Evolutionary conservation across 2,113 vertebrate genomes (phyloP).

Genomic region (Pimephales promelas): DNA sequence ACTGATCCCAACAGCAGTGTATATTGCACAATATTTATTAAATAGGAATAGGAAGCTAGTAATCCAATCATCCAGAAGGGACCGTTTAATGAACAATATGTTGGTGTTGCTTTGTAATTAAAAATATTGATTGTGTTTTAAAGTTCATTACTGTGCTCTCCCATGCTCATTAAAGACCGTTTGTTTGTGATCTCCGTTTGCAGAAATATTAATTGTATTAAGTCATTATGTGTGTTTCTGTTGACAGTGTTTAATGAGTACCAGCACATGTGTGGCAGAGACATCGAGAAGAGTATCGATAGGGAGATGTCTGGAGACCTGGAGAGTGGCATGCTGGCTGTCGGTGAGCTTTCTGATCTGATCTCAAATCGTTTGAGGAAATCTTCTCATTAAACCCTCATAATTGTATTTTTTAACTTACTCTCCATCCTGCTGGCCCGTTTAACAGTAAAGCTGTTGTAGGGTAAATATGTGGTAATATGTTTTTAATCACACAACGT

Average conservation of each 20-base stretch:
- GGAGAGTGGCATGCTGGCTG: conserved; percentile 94
- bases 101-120: not conserved
- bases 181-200: not conserved
- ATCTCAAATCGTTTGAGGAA: not conserved
- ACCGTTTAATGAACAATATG: not conserved
- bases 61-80: not conserved
- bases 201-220: not conserved
- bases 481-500: conserved; percentile 13
- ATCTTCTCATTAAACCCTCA: conserved; percentile 24
- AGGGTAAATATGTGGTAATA: conserved; percentile 48
- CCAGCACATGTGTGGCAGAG: conserved; percentile 90
- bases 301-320: conserved; percentile 98
- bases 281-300: conserved; percentile 90
- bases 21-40: not conserved
- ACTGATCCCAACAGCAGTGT: not conserved
- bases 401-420: conserved; percentile 46
- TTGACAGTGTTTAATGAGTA: conserved; percentile 90
- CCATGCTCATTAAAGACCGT: not conserved
- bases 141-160: not conserved
- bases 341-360: conserved; percentile 78
- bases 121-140: not conserved
- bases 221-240: not conserved
- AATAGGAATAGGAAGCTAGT: not conserved
- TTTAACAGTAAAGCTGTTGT: conserved; percentile 73
- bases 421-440: conserved; percentile 57